These are phyloP conservation scores for Trichonephila inaurata DNA, from an alignment of 1,140 invertebrate species.

Conservation along the genomic window DNA sequence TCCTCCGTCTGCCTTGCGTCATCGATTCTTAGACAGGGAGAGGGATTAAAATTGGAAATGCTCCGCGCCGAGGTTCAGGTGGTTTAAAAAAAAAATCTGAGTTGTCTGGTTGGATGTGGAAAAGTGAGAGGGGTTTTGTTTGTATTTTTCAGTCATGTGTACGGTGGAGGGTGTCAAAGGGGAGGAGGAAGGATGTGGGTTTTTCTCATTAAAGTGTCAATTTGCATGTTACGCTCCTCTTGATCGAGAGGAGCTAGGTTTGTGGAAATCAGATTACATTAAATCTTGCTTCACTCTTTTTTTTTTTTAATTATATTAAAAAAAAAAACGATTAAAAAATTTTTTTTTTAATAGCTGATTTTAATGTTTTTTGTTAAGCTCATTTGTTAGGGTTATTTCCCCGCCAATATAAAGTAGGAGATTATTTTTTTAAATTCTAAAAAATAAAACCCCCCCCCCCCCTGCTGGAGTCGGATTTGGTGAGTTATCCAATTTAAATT, in stretches of 20 bases:
- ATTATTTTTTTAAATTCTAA: too few relatives aligned
- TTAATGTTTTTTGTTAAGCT: too few relatives aligned
- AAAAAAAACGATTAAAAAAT: too few relatives aligned
- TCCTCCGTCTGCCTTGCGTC: neutral
- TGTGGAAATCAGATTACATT: neutral
- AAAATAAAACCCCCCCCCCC: too few relatives aligned
- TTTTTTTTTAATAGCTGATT: too few relatives aligned
- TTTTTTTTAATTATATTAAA: too few relatives aligned
- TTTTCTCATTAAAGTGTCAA: slow-evolving; percentile 25
- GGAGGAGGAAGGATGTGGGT: neutral
- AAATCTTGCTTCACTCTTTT: neutral
- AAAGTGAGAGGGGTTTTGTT: slow-evolving; percentile 10
- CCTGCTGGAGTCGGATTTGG: too few relatives aligned
- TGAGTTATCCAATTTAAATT: too few relatives aligned
- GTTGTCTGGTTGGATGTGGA: neutral
- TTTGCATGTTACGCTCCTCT: slow-evolving; percentile 5
- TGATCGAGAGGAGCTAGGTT: neutral
- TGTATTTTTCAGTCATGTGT: neutral
- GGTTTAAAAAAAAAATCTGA: too few relatives aligned
- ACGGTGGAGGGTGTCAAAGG: neutral
- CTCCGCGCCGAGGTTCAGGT: too few relatives aligned
- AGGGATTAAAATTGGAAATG: slow-evolving; percentile 23
- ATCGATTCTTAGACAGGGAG: neutral
- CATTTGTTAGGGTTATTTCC: too few relatives aligned
- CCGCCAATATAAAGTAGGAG: too few relatives aligned